Percentiles rank a stretch among this genome's conserved stretches.
These are phyloP conservation scores for Ovis canadensis DNA, from an alignment of 2,113 vertebrate genomes.

Conservation along the genomic window DNA sequence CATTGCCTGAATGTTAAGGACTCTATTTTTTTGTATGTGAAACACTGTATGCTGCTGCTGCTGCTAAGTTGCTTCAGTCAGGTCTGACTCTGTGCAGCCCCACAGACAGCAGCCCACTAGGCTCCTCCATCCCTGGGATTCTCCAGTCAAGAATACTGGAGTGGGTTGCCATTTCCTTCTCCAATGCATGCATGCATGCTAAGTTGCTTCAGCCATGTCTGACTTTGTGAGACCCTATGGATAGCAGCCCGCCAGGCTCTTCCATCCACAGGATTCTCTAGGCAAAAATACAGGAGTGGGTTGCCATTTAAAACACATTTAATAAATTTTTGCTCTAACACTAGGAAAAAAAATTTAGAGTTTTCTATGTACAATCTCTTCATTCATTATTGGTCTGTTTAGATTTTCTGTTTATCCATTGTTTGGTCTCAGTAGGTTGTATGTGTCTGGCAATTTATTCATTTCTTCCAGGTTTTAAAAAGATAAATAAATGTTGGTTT, in stretches of 20 bases:
- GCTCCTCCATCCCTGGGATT: no score
- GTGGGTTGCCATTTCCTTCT: no score
- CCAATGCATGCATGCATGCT: no score
- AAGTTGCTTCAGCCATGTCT: no score
- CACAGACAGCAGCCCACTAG: no score
- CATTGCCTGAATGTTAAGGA: slow-evolving; percentile 40
- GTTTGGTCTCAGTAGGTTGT: not conserved
- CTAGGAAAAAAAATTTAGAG: not conserved
- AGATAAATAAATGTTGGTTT: not conserved
- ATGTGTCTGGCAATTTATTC: not conserved
- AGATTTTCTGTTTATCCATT: not conserved
- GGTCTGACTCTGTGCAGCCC: no score
- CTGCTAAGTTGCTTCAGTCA: no score
- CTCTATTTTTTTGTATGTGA: slow-evolving; percentile 36
- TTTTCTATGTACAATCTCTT: not conserved
- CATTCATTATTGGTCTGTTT: not conserved
- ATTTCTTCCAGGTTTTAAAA: not conserved
- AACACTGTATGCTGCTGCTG: slow-evolving; percentile 55
- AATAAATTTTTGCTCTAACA: slow-evolving; percentile 77
- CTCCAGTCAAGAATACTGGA: no score
- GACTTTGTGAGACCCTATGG: no score
- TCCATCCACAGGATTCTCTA: no score
- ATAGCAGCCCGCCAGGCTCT: no score
- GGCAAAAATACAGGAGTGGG: no score
- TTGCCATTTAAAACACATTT: slow-evolving; percentile 46